Percentiles rank a stretch among this genome's conserved stretches.
Evolutionary conservation across 2,797 vertebrate species (phyloP).

Genomic region (Falco columbarius): DNA sequence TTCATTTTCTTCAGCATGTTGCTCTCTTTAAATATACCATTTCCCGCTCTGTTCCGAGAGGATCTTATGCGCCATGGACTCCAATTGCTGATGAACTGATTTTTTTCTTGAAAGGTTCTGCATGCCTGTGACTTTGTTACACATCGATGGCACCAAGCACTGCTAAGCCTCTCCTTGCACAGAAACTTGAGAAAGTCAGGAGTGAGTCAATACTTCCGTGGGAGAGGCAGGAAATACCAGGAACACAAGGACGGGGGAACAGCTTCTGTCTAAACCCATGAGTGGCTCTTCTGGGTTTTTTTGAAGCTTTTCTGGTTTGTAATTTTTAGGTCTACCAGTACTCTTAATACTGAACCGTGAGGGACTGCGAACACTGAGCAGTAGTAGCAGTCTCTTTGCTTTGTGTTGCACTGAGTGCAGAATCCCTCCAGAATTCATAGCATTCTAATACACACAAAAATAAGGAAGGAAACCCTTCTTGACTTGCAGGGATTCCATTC

Average conservation of each 20-base stretch:
- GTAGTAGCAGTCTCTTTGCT: background rate
- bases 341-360: background rate
- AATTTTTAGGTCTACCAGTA: background rate
- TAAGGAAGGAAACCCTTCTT: background rate
- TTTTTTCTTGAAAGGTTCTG: background rate
- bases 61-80: background rate
- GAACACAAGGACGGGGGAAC: background rate
- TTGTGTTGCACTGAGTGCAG: background rate
- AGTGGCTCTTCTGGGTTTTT: background rate
- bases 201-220: background rate
- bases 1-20: constrained; percentile 17
- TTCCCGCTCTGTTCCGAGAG: background rate
- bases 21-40: background rate
- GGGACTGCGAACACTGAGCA: background rate
- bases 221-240: background rate
- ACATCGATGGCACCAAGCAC: background rate
- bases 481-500: background rate
- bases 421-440: background rate
- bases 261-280: background rate
- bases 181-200: background rate
- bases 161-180: background rate
- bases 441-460: background rate
- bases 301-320: background rate
- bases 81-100: background rate
- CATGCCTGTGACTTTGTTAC: background rate